These are phyloP conservation scores for Turritopsis rubra DNA, from an alignment of 30 jellyfish, hydroid and myxozoan species.

Conservation along the genomic window DNA sequence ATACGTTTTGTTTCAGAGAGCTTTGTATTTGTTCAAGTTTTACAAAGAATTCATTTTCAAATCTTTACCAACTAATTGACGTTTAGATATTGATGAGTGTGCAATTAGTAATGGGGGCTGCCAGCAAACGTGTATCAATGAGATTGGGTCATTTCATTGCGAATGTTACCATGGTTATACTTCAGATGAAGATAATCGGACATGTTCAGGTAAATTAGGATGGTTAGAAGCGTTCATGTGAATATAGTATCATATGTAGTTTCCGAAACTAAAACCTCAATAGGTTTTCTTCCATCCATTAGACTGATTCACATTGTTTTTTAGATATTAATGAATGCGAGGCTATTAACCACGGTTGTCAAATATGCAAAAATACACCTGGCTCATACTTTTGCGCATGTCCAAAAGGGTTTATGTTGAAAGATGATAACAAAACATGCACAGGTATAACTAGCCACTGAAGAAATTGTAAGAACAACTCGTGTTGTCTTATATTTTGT, in stretches of 20 bases:
- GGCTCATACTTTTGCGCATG: slow-evolving; percentile 8
- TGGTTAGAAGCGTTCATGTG: too few species aligned
- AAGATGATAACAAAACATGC: neutral
- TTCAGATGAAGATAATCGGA: neutral
- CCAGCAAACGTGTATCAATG: neutral
- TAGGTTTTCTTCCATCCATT: neutral
- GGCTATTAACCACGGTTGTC: neutral
- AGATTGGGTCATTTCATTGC: neutral
- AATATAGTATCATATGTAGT: too few species aligned
- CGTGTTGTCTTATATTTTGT: neutral
- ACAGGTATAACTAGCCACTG: neutral
- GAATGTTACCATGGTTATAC: neutral
- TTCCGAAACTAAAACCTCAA: neutral
- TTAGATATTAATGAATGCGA: slow-evolving; percentile 12
- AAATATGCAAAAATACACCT: neutral
- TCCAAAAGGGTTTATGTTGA: neutral
- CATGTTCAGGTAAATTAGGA: neutral
- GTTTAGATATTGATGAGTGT: neutral
- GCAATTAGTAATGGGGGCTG: neutral
- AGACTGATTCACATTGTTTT: neutral
- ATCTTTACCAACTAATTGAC: too few species aligned
- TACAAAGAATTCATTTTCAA: too few species aligned
- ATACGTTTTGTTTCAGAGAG: too few species aligned
- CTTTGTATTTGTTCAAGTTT: too few species aligned
- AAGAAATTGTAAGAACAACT: neutral